These are phyloP conservation scores for Lasioglossum baleicum DNA, from an alignment of 1,140 invertebrate species.

Conservation along the genomic window DNA sequence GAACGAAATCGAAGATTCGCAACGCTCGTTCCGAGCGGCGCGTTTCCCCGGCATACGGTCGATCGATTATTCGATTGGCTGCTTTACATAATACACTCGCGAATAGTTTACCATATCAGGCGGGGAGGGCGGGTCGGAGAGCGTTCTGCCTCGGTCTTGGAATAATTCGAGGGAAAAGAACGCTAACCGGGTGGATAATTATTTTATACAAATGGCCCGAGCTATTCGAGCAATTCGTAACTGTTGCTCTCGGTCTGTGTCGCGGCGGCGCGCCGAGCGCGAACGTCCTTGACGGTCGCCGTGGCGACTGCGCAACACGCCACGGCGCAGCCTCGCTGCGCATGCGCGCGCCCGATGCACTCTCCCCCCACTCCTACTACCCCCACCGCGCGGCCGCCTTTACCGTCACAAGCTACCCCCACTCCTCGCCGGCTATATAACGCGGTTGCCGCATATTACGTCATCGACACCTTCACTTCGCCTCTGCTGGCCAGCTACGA, in stretches of 20 bases:
- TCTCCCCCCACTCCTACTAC: neutral
- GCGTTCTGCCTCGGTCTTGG: too few relatives aligned
- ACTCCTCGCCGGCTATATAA: constrained; percentile 49
- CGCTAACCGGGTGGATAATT: too few relatives aligned
- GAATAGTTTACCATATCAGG: too few relatives aligned
- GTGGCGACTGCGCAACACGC: constrained; percentile 46
- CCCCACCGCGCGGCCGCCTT: neutral
- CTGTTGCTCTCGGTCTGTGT: constrained; percentile 25
- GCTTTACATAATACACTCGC: too few relatives aligned
- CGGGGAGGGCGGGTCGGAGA: too few relatives aligned
- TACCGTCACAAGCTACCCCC: constrained; percentile 32
- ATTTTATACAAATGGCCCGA: too few relatives aligned
- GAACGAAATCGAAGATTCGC: too few relatives aligned
- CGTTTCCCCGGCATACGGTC: too few relatives aligned
- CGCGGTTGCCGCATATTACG: constrained; percentile 53
- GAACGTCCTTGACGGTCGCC: constrained; percentile 65
- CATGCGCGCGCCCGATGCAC: constrained; percentile 44
- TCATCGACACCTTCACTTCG: constrained; percentile 63
- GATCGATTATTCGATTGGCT: too few relatives aligned
- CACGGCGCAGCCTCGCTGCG: constrained; percentile 39
- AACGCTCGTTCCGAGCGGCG: too few relatives aligned
- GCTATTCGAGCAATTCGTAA: constrained; percentile 12
- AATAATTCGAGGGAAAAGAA: too few relatives aligned
- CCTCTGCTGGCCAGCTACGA: constrained; percentile 42
- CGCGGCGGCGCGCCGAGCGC: constrained; percentile 27